These are phyloP conservation scores for Lethenteron reissneri DNA, from an alignment of 2,113 vertebrate species.

Conservation along the genomic window DNA sequence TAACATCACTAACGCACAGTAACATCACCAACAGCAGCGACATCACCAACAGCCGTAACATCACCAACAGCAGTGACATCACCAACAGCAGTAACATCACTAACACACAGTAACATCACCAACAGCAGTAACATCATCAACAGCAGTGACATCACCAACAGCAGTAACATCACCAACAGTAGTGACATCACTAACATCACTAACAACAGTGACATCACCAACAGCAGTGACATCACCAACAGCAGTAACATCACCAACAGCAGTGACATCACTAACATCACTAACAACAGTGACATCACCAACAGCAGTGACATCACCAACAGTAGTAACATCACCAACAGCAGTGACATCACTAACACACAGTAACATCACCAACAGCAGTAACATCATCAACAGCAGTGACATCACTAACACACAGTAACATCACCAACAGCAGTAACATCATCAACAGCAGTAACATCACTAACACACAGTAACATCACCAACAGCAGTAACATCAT, in stretches of 20 bases:
- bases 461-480: not conserved
- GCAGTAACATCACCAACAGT: not conserved
- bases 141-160: not conserved
- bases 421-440: not conserved
- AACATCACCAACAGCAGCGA: not conserved
- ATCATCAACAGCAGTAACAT: not conserved
- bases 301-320: not conserved
- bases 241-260: not conserved
- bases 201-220: not conserved
- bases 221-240: not conserved
- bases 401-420: not conserved
- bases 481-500: not conserved
- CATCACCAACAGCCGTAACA: not conserved
- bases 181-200: not conserved
- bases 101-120: not conserved
- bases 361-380: not conserved
- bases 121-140: not conserved
- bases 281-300: not conserved
- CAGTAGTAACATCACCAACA: not conserved
- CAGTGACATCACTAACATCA: not conserved
- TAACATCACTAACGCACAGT: not conserved
- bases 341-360: not conserved
- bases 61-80: not conserved
- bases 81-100: not conserved
- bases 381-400: not conserved